Evolutionary conservation across 2,888 invertebrate genomes (phyloP).

Genomic region (Serripes groenlandicus): DNA sequence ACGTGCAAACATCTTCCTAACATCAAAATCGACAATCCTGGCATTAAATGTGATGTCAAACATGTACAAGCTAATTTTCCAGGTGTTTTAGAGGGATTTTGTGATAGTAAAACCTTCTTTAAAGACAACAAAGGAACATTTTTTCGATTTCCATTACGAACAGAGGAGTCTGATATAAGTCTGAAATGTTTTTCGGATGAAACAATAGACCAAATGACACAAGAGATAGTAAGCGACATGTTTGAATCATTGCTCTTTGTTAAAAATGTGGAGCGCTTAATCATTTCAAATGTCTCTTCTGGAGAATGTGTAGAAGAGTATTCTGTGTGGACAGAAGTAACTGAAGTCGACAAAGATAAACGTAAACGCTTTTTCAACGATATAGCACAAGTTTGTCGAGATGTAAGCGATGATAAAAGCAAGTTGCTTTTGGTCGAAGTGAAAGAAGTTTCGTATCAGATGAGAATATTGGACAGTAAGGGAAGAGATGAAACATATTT

Average conservation of each 20-base stretch:
- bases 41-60: conserved; percentile 32
- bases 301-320: conserved; percentile 47
- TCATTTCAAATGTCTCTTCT: conserved; percentile 45
- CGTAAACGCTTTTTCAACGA: conserved; percentile 34
- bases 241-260: conserved; percentile 55
- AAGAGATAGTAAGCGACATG: conserved; percentile 36
- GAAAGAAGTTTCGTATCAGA: conserved; percentile 36
- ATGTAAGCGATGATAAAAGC: background rate
- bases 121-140: conserved; percentile 49
- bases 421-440: background rate
- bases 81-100: conserved; percentile 59
- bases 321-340: conserved; percentile 33
- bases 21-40: conserved; percentile 10
- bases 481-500: conserved; percentile 64
- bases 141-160: conserved; percentile 68
- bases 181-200: conserved; percentile 25
- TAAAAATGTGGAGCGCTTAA: conserved; percentile 27
- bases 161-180: conserved; percentile 72
- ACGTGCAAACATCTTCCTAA: conserved; percentile 53
- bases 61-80: conserved; percentile 48
- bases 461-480: conserved; percentile 27
- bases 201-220: conserved; percentile 27
- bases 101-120: conserved; percentile 54
- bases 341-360: conserved; percentile 29
- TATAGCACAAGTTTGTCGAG: conserved; percentile 4